Conservation (phyloP, 1,140 invertebrate genomes). For the Magallana gigas region DNA sequence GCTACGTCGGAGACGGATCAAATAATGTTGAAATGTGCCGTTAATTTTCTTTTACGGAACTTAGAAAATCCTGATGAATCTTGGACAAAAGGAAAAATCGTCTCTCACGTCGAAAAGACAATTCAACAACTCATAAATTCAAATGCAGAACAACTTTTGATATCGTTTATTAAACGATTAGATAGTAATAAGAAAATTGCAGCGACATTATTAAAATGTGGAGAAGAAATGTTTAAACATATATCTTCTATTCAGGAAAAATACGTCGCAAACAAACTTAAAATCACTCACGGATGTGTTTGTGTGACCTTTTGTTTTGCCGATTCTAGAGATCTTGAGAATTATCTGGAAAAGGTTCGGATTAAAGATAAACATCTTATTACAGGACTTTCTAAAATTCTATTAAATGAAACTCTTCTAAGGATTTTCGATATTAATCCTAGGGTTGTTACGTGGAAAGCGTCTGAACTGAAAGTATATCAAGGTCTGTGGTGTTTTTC, state of each 20-base stretch:
- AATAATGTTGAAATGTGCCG: neutral
- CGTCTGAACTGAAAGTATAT: neutral
- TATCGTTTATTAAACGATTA: neutral
- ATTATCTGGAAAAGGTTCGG: neutral
- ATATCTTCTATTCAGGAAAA: neutral
- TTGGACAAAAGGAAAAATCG: neutral
- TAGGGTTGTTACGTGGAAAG: neutral
- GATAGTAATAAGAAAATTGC: neutral
- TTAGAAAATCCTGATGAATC: neutral
- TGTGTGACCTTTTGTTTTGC: neutral
- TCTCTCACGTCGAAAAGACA: neutral
- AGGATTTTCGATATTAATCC: neutral
- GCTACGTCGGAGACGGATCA: no score
- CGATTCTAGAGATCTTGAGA: neutral
- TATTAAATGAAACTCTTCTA: neutral
- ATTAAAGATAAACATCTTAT: neutral
- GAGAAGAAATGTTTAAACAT: neutral
- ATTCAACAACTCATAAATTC: neutral
- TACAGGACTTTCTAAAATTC: neutral
- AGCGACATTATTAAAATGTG: neutral
- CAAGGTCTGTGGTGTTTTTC: neutral
- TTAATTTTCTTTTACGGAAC: neutral
- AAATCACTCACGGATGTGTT: neutral
- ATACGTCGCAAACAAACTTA: neutral
- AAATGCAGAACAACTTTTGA: neutral